phyloP scores from a whole-genome alignment of 92 coral and sea anemone species.

The Phenganax marumi region DNA sequence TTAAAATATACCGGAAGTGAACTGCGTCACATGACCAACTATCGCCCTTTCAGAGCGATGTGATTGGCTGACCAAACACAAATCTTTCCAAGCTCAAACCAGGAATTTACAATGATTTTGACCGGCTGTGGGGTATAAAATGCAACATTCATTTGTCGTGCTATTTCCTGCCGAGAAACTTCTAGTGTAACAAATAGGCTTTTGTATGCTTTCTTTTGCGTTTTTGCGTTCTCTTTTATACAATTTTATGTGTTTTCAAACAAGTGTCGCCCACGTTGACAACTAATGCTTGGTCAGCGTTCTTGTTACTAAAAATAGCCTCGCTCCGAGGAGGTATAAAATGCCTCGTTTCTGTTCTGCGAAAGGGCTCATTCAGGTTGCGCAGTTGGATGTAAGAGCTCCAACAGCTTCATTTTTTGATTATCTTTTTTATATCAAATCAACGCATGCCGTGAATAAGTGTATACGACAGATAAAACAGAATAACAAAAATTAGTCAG shows the following conservation, averaged over 20 bases:
- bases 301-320: constrained; percentile 29
- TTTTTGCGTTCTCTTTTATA: neutral
- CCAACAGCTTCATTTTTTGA: no score
- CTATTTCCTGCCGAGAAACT: neutral
- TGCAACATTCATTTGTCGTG: neutral
- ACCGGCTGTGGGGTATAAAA: neutral
- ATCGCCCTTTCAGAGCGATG: constrained; percentile 10
- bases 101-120: constrained; percentile 12
- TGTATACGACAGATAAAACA: no score
- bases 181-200: neutral
- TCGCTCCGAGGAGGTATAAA: neutral
- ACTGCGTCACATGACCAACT: constrained; percentile 16
- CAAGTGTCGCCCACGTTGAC: constrained; percentile 39
- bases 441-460: no score
- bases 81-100: constrained; percentile 23
- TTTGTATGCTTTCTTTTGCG: neutral
- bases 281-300: constrained; percentile 30
- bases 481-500: no score
- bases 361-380: neutral
- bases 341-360: neutral
- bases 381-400: no score
- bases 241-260: neutral
- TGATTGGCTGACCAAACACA: constrained; percentile 25
- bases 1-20: constrained; percentile 38
- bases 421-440: no score